phyloP scores from a whole-genome alignment of 1,140 invertebrate genomes.

The Scylla paramamosain region DNA sequence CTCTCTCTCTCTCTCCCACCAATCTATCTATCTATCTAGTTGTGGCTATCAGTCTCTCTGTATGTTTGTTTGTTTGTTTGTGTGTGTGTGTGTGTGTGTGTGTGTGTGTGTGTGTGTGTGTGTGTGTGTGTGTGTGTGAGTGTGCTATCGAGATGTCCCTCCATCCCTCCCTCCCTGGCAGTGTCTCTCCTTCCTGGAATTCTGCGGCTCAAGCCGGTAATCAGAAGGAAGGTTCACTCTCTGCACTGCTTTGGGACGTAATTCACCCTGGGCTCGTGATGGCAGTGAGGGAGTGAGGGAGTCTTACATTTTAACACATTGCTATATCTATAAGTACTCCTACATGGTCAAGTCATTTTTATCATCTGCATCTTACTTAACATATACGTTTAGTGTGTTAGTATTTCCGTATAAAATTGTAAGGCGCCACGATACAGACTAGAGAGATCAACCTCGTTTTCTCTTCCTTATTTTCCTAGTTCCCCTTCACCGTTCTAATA shows the following conservation, averaged over 20 bases:
- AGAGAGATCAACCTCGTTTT: not conserved
- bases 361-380: no score
- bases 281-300: no score
- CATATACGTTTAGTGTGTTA: no score
- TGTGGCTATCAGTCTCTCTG: not conserved
- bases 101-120: slow-evolving; percentile 61
- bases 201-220: not conserved
- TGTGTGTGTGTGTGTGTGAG: slow-evolving; percentile 54
- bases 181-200: not conserved
- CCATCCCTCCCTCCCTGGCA: not conserved
- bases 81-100: slow-evolving; percentile 29
- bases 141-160: not conserved
- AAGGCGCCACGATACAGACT: no score
- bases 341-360: no score
- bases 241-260: not conserved
- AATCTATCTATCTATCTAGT: not conserved
- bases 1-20: not conserved
- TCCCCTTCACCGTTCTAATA: not conserved
- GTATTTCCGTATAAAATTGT: no score
- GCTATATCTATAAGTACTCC: no score
- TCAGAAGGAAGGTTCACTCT: not conserved
- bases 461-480: not conserved
- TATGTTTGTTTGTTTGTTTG: not conserved
- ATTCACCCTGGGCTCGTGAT: not conserved
- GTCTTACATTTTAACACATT: no score